Evolutionary conservation across 2,888 invertebrate species (phyloP), one percentile per base, ranked within the genome.

Genomic region (Acleris emargana): DNA sequence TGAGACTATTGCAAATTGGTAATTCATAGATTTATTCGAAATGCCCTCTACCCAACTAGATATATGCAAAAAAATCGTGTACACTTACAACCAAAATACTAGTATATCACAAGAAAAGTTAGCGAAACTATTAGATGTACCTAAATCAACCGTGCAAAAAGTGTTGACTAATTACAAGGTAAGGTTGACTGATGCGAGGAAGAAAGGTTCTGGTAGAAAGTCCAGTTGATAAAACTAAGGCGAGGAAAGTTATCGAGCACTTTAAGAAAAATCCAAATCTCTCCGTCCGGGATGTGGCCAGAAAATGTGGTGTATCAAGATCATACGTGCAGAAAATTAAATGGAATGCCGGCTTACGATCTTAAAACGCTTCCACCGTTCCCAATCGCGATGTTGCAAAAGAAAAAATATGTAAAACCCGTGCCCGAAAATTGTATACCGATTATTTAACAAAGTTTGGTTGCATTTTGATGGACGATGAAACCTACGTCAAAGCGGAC

Each of bases 301-400:
- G 1, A 3, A 54, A 54, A 54, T 54, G 38, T 54, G 20, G 38
- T 11, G 20, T 54, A 54, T 42, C 38, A 20, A 54, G 38, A 54
- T 51, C n/a, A 25, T 51, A 28, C 25, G 28, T 28, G n/a, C 25
- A 28, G 17, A 52, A 52, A 28, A 52, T 28, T 17, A 52, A 28
- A 17, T 5, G 17, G 28, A n/a, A 28, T 32, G 52, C 52, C 17
- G 52, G 52, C 28, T 52, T 52, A 28, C 52, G 52, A 28, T 52
- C 32, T 11, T 52, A 52, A 17, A 52, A 52, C 9, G 52, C 55
- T 61, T 67, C 4, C 64, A 69, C 20, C 64, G 63, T 53, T 38
- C 53, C 53, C 38, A 53, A 53, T 53, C 38, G 53, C 53, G 20
- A 54, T 11, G 64, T 3, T 49, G 42, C 20, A 55, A 22, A 17